Evolutionary conservation across 2,113 vertebrate genomes (phyloP).

Genomic region (Python bivittatus): DNA sequence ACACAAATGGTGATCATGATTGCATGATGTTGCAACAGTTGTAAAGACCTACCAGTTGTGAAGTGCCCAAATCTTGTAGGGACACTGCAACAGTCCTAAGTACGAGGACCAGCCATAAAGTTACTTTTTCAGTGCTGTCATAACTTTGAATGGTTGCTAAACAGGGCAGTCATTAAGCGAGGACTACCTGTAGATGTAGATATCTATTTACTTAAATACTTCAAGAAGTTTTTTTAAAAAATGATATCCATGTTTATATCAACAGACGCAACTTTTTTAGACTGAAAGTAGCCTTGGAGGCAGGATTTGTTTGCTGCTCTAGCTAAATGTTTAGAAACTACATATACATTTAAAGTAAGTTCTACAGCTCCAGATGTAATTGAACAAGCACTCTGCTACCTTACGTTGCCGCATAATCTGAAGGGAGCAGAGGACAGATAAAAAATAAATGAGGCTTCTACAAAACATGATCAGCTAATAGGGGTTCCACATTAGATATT

Average conservation of each 20-base stretch:
- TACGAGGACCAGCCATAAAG: not conserved
- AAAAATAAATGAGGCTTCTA: not conserved
- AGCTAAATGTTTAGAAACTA: conserved; percentile 26
- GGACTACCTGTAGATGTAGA: not conserved
- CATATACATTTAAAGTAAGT: conserved; percentile 47
- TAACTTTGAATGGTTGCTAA: not conserved
- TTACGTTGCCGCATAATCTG: conserved; percentile 45
- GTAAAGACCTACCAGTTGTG: not conserved
- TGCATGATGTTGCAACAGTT: no score
- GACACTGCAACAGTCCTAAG: not conserved
- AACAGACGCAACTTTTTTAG: no score
- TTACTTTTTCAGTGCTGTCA: not conserved
- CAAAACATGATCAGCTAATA: not conserved
- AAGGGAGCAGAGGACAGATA: not conserved
- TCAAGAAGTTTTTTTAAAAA: rapidly evolving
- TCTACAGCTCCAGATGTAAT: conserved; percentile 50
- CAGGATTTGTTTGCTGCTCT: not conserved
- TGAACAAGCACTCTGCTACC: conserved; percentile 46
- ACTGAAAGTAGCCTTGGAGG: not conserved
- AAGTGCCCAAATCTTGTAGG: not conserved
- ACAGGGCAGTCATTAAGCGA: not conserved
- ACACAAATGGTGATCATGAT: no score
- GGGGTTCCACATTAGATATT: not conserved
- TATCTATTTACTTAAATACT: not conserved
- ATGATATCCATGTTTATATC: not conserved